Conservation (phyloP, 1,140 invertebrate genomes). For the Formica selysi region DNA sequence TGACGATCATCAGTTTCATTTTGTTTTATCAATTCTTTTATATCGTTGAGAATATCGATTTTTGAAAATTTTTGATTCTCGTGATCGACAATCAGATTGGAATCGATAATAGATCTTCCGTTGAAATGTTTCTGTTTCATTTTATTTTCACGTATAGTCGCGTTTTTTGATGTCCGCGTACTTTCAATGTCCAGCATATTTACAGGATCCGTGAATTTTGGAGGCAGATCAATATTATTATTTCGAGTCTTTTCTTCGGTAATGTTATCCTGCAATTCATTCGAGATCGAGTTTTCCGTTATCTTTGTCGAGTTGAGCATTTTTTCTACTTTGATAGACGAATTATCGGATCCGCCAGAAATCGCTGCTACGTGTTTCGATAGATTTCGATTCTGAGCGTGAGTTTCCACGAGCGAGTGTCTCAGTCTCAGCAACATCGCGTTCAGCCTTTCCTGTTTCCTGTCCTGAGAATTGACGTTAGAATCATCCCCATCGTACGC, state of each 20-base stretch:
- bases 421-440: constrained; percentile 29
- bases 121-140: constrained; percentile 22
- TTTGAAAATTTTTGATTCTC: neutral
- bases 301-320: neutral
- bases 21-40: neutral
- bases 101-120: neutral
- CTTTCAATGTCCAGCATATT: neutral
- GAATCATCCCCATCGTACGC: neutral
- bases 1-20: neutral
- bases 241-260: neutral
- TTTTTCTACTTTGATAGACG: neutral
- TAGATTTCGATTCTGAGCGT: neutral
- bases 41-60: neutral
- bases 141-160: constrained; percentile 50
- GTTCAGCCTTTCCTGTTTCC: constrained; percentile 8
- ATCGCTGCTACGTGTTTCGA: neutral
- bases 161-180: neutral
- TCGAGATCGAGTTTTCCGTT: neutral
- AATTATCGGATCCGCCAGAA: neutral
- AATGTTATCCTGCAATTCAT: neutral
- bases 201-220: neutral
- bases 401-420: constrained; percentile 28
- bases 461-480: neutral
- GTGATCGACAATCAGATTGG: neutral
- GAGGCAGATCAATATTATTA: neutral